A percentile compares a stretch with the other conserved stretches of the same genome.
Conservation (phyloP, 1,140 invertebrate species). For the Spodoptera frugiperda region DNA sequence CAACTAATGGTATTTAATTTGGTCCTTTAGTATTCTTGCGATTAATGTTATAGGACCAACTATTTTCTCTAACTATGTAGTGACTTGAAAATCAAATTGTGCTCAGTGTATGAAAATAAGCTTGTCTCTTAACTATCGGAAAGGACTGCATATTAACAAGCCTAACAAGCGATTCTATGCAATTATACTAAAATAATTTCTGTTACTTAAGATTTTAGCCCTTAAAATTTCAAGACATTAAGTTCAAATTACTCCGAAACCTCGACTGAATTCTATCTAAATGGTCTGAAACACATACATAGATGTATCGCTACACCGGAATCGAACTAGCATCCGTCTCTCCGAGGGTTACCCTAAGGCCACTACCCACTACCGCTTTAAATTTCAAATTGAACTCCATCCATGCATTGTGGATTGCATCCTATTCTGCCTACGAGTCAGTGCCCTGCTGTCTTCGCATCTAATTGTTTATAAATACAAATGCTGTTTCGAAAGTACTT, state of each 20-base stretch:
- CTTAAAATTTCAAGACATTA: no score
- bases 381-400: slow-evolving; percentile 26
- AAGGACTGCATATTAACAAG: no score
- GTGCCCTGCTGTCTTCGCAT: neutral
- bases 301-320: neutral
- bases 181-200: no score
- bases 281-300: neutral
- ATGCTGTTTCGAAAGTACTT: neutral
- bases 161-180: no score
- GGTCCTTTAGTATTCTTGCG: neutral
- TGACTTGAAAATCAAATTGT: no score
- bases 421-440: neutral
- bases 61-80: no score
- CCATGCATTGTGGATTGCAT: slow-evolving; percentile 40
- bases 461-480: slow-evolving; percentile 30
- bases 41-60: neutral
- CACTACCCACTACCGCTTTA: slow-evolving; percentile 28
- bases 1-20: neutral
- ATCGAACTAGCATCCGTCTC: slow-evolving; percentile 25
- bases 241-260: neutral
- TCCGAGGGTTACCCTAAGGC: slow-evolving; percentile 18
- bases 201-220: no score
- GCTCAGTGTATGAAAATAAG: no score
- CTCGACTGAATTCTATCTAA: neutral
- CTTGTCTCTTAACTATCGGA: no score